Evolutionary conservation across 2,113 vertebrate species (phyloP).

Genomic region (Cheirogaleus medius): DNA sequence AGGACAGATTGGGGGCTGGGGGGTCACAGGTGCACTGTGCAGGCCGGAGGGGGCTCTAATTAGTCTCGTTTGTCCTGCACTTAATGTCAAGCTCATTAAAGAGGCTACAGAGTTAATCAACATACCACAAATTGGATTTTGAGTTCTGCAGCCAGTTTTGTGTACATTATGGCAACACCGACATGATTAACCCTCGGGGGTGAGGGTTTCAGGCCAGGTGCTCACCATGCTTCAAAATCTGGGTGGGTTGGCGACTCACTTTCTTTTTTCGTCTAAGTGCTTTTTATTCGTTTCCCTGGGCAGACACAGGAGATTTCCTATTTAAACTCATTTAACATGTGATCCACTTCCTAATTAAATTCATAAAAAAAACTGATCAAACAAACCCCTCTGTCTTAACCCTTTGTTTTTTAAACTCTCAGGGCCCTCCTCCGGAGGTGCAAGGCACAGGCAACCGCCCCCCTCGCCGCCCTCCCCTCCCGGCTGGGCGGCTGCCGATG

Average conservation of each 20-base stretch:
- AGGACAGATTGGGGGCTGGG: neutral
- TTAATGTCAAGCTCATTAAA: conserved; percentile 83
- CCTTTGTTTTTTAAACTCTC: conserved; percentile 51
- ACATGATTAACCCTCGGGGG: neutral
- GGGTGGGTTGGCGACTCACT: neutral
- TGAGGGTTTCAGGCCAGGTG: neutral
- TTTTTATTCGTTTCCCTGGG: conserved; percentile 43
- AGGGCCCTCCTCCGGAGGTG: neutral
- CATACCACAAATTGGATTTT: conserved; percentile 79
- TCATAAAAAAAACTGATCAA: conserved; percentile 66
- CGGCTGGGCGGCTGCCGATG: neutral
- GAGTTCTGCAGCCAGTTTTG: conserved; percentile 66
- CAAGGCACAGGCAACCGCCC: neutral
- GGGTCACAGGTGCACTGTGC: conserved; percentile 76
- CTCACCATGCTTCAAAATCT: neutral
- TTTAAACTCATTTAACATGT: conserved; percentile 68
- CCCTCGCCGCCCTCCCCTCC: neutral
- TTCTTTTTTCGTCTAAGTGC: neutral
- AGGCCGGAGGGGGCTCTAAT: conserved; percentile 75
- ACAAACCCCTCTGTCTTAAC: conserved; percentile 44
- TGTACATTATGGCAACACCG: conserved; percentile 22
- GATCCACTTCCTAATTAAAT: conserved; percentile 69
- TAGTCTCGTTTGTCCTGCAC: conserved; percentile 81
- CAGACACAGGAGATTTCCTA: conserved; percentile 43
- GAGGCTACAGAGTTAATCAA: conserved; percentile 81